These are phyloP conservation scores for Darevskia mixta DNA, from an alignment of 2,797 vertebrate genomes.

Conservation along the genomic window DNA sequence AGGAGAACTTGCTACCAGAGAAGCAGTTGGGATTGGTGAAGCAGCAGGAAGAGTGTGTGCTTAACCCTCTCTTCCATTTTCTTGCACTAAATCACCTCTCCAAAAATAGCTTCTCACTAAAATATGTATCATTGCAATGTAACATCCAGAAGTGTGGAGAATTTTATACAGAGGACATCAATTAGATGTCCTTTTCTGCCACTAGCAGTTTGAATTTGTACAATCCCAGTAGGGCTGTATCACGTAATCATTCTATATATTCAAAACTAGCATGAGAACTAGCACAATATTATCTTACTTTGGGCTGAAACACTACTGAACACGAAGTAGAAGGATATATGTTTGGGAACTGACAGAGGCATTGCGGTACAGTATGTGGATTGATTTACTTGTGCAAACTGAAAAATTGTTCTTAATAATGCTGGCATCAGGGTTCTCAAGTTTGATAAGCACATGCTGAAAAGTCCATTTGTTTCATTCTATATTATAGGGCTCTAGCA, in stretches of 20 bases:
- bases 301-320: neutral
- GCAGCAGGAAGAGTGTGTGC: no score
- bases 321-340: neutral
- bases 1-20: neutral
- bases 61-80: neutral
- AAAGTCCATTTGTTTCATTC: neutral
- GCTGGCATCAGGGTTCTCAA: neutral
- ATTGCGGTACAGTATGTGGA: neutral
- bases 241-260: slow-evolving; percentile 5
- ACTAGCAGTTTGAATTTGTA: neutral
- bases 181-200: neutral
- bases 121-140: neutral
- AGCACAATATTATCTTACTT: neutral
- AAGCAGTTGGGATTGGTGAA: no score
- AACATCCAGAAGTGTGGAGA: neutral
- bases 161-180: neutral
- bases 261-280: neutral
- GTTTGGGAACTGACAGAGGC: neutral
- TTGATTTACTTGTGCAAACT: neutral
- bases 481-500: neutral
- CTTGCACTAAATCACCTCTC: neutral
- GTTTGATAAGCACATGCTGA: neutral
- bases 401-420: slow-evolving; percentile 1
- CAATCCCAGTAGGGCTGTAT: neutral
- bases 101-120: neutral